Evolutionary conservation across 2,888 invertebrate species (phyloP).

Genomic region (Xanthostigma xanthostigma): DNA sequence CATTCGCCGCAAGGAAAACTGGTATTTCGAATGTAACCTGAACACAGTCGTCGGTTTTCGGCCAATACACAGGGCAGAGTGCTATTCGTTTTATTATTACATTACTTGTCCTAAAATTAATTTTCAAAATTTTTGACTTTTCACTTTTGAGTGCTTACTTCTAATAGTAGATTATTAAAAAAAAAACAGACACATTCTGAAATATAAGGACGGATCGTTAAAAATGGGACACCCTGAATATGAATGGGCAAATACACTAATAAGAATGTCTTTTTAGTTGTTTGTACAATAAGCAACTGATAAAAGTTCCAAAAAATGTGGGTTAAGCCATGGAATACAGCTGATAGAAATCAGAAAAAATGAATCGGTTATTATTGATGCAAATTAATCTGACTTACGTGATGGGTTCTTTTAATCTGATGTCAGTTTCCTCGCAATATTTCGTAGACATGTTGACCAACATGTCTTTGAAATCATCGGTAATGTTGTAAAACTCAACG

Average conservation of each 20-base stretch:
- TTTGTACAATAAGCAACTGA: no score
- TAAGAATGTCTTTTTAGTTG: no score
- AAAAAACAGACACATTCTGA: no score
- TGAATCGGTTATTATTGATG: not conserved
- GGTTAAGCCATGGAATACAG: no score
- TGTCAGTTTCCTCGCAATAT: not conserved
- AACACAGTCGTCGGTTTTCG: constrained; percentile 26
- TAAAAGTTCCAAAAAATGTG: no score
- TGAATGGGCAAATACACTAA: no score
- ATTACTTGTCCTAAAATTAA: constrained; percentile 24
- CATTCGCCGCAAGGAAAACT: constrained; percentile 18
- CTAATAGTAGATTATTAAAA: not conserved
- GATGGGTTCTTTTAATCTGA: not conserved
- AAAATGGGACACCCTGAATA: no score
- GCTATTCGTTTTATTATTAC: constrained; percentile 25
- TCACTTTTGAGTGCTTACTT: no score
- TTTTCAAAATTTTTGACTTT: no score
- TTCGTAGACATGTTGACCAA: not conserved
- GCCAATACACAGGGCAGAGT: constrained; percentile 32
- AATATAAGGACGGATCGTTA: no score
- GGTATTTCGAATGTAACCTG: constrained; percentile 28
- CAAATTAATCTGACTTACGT: not conserved
- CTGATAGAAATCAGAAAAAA: not conserved
- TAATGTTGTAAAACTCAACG: not conserved
- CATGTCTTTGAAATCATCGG: not conserved